These are phyloP conservation scores for Metridium senile DNA, from an alignment of 92 coral and sea anemone genomes.

Conservation along the genomic window DNA sequence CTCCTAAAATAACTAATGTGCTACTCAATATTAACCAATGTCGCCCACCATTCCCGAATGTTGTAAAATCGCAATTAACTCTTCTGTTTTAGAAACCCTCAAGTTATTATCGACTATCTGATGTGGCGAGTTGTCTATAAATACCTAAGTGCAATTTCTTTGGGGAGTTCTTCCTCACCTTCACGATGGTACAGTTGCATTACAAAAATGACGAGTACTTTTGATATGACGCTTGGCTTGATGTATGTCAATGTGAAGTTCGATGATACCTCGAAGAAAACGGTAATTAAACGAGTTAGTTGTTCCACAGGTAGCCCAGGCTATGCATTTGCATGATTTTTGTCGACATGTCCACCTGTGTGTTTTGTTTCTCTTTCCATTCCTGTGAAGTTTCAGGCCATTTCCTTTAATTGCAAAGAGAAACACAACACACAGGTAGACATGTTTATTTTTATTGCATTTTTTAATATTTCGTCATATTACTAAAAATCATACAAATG, in stretches of 20 bases:
- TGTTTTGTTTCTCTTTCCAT: too few relatives aligned
- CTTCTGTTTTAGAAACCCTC: neutral
- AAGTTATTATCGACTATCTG: neutral
- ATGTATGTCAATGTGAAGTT: conserved; percentile 3
- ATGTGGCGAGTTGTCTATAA: neutral
- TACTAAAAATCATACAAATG: too few relatives aligned
- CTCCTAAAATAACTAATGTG: neutral
- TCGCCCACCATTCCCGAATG: too few relatives aligned
- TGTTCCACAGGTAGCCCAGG: neutral
- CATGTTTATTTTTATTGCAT: too few relatives aligned
- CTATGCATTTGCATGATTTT: too few relatives aligned
- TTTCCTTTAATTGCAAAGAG: too few relatives aligned
- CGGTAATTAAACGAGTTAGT: neutral
- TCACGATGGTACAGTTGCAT: neutral
- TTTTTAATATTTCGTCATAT: too few relatives aligned
- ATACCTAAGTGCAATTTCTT: neutral
- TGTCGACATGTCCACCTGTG: too few relatives aligned
- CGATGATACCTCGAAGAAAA: conserved; percentile 5
- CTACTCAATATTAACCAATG: too few relatives aligned
- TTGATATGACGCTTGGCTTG: conserved; percentile 8
- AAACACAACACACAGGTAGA: too few relatives aligned
- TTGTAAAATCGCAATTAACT: neutral
- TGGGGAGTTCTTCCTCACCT: neutral
- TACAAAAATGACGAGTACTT: neutral
- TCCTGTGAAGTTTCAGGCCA: too few relatives aligned